Conservation (phyloP, 1,140 invertebrate species). For the Drosophila micromelanica region DNA sequence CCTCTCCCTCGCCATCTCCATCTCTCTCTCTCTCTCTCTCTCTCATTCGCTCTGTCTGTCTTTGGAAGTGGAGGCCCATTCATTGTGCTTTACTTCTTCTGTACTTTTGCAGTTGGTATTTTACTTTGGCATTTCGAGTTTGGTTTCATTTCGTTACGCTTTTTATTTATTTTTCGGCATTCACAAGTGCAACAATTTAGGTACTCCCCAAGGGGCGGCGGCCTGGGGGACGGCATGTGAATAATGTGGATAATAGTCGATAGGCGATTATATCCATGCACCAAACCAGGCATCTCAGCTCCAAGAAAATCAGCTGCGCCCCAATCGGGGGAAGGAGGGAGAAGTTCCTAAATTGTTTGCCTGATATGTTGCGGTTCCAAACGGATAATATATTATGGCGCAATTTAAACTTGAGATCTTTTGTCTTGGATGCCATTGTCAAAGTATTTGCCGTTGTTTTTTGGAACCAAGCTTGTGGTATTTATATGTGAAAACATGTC, state of each 20-base stretch:
- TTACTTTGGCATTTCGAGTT: conserved; percentile 67
- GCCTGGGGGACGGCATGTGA: conserved; percentile 27
- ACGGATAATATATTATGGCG: conserved; percentile 34
- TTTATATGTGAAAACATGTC: conserved; percentile 2
- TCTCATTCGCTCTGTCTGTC: background rate
- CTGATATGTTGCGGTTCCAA: conserved; percentile 13
- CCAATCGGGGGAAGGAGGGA: background rate
- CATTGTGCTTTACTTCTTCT: conserved; percentile 43
- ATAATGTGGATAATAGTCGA: conserved; percentile 49
- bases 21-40: background rate
- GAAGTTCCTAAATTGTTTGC: conserved; percentile 32
- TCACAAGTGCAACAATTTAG: conserved; percentile 74
- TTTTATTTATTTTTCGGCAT: conserved; percentile 47
- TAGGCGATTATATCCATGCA: conserved; percentile 36
- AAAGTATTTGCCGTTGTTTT: conserved; percentile 24
- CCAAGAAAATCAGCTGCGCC: background rate
- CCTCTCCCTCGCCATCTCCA: too few species aligned
- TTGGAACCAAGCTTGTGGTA: background rate
- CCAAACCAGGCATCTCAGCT: conserved; percentile 10
- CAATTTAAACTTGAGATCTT: conserved; percentile 16
- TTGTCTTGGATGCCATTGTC: conserved; percentile 21
- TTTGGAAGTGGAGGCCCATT: conserved; percentile 37
- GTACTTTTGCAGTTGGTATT: conserved; percentile 71
- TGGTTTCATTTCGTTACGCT: conserved; percentile 63
- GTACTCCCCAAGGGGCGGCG: conserved; percentile 5